phyloP scores from a whole-genome alignment of 1,140 invertebrate species.

The Arion vulgaris region DNA sequence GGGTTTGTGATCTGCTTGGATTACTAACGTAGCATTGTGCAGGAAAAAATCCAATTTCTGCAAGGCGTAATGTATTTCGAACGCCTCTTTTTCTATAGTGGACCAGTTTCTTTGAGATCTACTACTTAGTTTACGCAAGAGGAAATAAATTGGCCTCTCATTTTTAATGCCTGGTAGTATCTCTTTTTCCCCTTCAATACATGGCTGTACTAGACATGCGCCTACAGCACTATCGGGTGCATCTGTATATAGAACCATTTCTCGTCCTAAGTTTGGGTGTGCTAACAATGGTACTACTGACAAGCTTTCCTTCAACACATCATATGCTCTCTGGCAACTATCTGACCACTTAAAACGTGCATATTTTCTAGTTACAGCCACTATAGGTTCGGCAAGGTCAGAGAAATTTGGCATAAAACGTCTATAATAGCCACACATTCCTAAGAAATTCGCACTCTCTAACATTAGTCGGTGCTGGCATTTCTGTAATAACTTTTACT shows the following conservation, averaged over 20 bases:
- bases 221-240: neutral
- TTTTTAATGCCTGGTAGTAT: neutral
- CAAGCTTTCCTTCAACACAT: neutral
- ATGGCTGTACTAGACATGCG: neutral
- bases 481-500: neutral
- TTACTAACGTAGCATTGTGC: neutral
- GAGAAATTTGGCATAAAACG: neutral
- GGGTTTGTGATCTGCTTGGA: neutral
- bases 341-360: neutral
- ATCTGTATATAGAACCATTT: neutral
- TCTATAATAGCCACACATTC: neutral
- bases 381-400: neutral
- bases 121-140: neutral
- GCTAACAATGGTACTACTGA: neutral
- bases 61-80: neutral
- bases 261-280: neutral
- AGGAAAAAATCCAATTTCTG: neutral
- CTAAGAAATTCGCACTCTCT: neutral
- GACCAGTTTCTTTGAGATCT: neutral
- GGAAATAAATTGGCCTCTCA: neutral
- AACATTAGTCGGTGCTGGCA: neutral
- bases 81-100: neutral
- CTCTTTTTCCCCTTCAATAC: neutral
- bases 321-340: neutral
- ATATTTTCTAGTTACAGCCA: neutral